Base-by-base conservation (phyloP, 2,113 vertebrate genomes). In the Plotosus lineatus region DNA sequence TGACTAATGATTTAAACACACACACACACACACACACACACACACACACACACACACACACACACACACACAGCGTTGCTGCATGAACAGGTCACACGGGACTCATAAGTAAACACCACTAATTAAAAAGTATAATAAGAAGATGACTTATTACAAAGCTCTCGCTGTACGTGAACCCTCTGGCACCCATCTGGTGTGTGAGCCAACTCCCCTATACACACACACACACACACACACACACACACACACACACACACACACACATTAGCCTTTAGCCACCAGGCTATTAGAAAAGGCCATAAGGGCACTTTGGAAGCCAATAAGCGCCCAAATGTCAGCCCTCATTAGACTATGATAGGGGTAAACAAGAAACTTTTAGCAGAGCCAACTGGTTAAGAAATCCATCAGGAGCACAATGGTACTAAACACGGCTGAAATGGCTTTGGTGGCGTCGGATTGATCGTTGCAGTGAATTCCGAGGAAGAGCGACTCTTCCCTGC, bases 81-180 rank as follows among this genome's bases (percentile, higher is more conserved):
- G 84, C 42, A 85, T 75, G 84, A 88, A 92, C 81, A 85, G 87
- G 89, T 89, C 90, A 83, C 85, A 86, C 69, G 90, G 91, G 92
- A 91, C 88, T 90, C 89, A 91, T 91, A 92, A 90, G 88, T 83
- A 87, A 79, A 65, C 85, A 72, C 82, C 89, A 86, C 92, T 93
- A 94, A 94, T 93, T 94, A 93, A 93, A 94, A 92, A 91, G 87
- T 89, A 92, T 92, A 91, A 89, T 88, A 85, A 72, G 60, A 88
- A 87, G 90, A 91, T 90, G 88, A 92, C 87, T 92, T 93, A 92
- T 94, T 93, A 91, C 88, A 55, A 42, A 77, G 90, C 88, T 87
- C 82, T 87, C 87, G 90, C 86, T 60, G 50, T 77, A 77, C 60
- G 46, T 53, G 58, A 80, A 77, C 75, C 78, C 44, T 33, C 78